Base-by-base conservation (phyloP, 2,113 vertebrate species). In the Dromaius novaehollandiae region DNA sequence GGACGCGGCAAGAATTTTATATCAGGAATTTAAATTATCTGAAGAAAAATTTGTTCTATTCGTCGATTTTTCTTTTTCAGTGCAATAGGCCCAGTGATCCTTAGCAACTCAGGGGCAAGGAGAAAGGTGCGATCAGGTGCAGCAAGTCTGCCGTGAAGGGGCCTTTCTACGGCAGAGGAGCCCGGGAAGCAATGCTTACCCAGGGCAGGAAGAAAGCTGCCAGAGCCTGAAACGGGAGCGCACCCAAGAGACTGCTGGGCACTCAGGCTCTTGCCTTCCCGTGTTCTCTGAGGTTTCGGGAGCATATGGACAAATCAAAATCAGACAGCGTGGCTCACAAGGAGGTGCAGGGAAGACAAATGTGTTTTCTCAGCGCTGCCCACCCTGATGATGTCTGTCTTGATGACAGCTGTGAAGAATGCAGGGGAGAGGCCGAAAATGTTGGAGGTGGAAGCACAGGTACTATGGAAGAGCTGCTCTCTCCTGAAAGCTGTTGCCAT, bases 141-240 rank as follows among this genome's bases (percentile, higher is more conserved):
- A 60, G 44, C 55, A 82, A 82, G 66, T 61, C 30, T 60, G 26
- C 26, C 32, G 13, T 19, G 25, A 7, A 20, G 25, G n/a, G 55
- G 9, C 9, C 11, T 46, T 30, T 51, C 30, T 9, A 1, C 0
- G 44, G 44, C 26, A 51, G 25, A 82, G 53, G 79, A 66, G 8
- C 50, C 10, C 1, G 18, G 55, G 71, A 68, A 7, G 0, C 38
- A 21, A 6, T 40, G 13, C 13, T 91, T 64, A n/a, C 26, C 46
- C 16, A 5, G 3, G 5, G 32, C 26, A 44, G 25, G 42, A 71
- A 70, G 92, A 66, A 75, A 55, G 26, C n/a, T 73, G 56, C 18
- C 0, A 0, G 5, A 1, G 1, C 32, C 66, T 55, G 7, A 44
- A 82, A 36, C 12, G 53, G 44, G 34, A 80, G 19, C 1, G 3